Percentiles rank a stretch among this genome's conserved stretches.
Evolutionary conservation across 2,797 vertebrate species (phyloP).

Genomic region (Sus cebifrons): DNA sequence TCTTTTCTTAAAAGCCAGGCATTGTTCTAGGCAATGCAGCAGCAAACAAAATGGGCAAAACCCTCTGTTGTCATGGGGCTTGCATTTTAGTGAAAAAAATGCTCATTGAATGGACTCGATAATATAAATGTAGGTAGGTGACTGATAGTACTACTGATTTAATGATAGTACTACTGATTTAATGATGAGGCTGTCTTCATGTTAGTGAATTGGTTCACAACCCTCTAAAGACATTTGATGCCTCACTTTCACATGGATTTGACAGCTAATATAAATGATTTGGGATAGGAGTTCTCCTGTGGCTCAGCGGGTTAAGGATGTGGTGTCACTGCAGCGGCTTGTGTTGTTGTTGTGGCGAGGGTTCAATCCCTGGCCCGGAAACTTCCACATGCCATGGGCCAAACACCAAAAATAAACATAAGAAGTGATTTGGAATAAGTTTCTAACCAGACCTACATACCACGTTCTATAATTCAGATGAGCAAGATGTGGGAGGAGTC

Average conservation of each 20-base stretch:
- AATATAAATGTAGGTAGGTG: neutral
- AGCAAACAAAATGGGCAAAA: slow-evolving; percentile 53
- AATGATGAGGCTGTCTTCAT: neutral
- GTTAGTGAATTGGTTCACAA: neutral
- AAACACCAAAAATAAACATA: too few relatives aligned
- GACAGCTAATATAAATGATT: neutral
- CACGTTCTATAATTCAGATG: neutral
- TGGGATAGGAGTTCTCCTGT: neutral
- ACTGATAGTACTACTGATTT: neutral
- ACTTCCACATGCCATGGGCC: too few relatives aligned
- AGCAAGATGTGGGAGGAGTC: neutral
- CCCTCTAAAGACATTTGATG: neutral
- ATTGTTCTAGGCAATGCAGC: neutral
- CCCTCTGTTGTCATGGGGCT: neutral
- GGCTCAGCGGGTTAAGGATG: too few relatives aligned
- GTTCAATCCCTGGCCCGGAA: too few relatives aligned
- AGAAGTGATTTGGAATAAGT: neutral
- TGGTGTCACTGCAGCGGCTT: too few relatives aligned
- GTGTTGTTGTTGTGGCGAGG: too few relatives aligned
- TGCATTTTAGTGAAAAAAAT: neutral
- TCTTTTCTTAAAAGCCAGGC: slow-evolving; percentile 29
- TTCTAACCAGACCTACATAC: neutral
- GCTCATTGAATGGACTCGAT: neutral
- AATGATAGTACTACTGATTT: neutral
- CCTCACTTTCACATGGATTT: neutral